These are phyloP conservation scores for Gallinago nigripennis DNA, from an alignment of 2,797 vertebrate genomes.

Conservation along the genomic window DNA sequence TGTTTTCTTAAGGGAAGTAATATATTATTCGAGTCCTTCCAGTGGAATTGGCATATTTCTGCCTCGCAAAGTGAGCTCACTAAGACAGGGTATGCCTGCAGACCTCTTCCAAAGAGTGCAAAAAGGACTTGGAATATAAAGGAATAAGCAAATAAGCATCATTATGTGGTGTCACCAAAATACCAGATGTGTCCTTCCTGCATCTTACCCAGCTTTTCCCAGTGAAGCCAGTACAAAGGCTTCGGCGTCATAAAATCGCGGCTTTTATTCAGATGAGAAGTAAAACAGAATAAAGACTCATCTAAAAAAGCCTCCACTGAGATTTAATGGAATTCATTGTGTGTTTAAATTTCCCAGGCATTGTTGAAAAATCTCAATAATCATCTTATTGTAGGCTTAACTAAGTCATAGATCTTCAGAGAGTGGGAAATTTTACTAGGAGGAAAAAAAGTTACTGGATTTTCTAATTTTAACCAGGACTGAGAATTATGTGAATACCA, in stretches of 20 bases:
- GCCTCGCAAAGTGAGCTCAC: neutral
- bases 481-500: conserved; percentile 53
- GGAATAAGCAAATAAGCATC: neutral
- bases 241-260: neutral
- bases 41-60: conserved; percentile 58
- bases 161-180: neutral
- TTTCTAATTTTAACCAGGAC: conserved; percentile 61
- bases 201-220: neutral
- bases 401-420: conserved; percentile 13
- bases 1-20: conserved; percentile 53
- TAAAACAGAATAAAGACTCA: neutral
- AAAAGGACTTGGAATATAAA: neutral
- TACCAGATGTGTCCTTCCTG: neutral
- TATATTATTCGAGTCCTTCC: conserved; percentile 44
- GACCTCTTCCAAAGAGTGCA: conserved; percentile 24
- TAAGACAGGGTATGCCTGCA: neutral
- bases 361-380: conserved; percentile 33
- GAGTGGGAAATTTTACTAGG: conserved; percentile 42
- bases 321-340: conserved; percentile 11
- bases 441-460: neutral
- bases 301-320: neutral
- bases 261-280: neutral
- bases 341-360: conserved; percentile 38
- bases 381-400: conserved; percentile 2
- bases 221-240: neutral